These are phyloP conservation scores for Apocheima hispidaria DNA, from an alignment of 2,888 invertebrate species.

Conservation along the genomic window DNA sequence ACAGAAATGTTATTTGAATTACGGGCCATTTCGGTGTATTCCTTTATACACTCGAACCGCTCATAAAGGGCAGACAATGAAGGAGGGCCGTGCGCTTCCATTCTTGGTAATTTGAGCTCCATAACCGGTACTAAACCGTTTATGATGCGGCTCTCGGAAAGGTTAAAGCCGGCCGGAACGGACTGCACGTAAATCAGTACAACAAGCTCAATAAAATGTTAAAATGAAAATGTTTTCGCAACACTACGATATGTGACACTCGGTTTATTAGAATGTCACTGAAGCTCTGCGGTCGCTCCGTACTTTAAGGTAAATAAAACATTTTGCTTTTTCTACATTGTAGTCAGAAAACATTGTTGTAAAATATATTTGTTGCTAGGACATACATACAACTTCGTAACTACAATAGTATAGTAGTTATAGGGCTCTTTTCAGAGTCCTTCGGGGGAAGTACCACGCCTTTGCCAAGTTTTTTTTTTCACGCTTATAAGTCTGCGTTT, in stretches of 20 bases:
- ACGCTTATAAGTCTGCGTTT: too few relatives aligned
- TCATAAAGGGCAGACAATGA: conserved; percentile 80
- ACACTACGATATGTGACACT: conserved; percentile 53
- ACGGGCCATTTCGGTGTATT: conserved; percentile 75
- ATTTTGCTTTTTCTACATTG: conserved; percentile 31
- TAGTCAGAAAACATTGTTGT: conserved; percentile 16
- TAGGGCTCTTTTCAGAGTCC: too few relatives aligned
- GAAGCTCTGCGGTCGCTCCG: conserved; percentile 42
- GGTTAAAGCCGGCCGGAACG: conserved; percentile 77
- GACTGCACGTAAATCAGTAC: conserved; percentile 71
- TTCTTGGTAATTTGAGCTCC: conserved; percentile 80
- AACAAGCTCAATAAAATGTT: conserved; percentile 66
- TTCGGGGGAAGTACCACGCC: too few relatives aligned
- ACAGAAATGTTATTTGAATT: conserved; percentile 79
- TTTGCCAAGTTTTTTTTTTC: too few relatives aligned
- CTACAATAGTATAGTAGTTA: neutral
- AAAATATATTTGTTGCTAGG: neutral
- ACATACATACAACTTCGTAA: neutral
- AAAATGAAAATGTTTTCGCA: conserved; percentile 63
- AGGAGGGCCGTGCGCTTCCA: conserved; percentile 71
- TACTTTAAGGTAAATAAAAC: conserved; percentile 37
- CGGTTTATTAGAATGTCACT: conserved; percentile 51
- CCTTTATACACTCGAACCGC: conserved; percentile 76
- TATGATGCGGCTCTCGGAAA: conserved; percentile 80
- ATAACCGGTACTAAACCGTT: conserved; percentile 81